Conservation (phyloP, 2,113 vertebrate species). For the Dasyornis broadbenti region DNA sequence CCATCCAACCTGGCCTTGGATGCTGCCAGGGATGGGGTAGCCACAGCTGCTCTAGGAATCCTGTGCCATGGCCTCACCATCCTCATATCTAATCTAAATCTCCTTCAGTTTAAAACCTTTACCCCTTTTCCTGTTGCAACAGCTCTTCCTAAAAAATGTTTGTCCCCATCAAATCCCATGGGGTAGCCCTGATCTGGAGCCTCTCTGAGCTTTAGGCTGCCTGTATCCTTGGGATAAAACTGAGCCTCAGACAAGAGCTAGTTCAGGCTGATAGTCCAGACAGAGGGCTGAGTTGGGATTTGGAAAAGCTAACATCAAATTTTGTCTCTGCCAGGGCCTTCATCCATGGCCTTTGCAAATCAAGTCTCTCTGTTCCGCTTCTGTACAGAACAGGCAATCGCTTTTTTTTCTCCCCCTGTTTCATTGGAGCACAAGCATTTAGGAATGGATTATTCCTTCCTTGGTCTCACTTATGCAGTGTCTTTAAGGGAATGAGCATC, state of each 20-base stretch:
- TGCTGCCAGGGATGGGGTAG: neutral
- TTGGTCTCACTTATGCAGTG: neutral
- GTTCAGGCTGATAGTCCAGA: neutral
- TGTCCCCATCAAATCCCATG: neutral
- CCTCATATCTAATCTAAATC: neutral
- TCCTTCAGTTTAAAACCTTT: neutral
- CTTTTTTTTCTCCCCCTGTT: neutral
- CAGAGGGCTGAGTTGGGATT: neutral
- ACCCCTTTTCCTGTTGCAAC: accelerated
- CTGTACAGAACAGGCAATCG: neutral
- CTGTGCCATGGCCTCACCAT: neutral
- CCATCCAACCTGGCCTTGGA: accelerated
- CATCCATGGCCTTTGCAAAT: neutral
- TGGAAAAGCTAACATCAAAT: neutral
- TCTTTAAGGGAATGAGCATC: neutral
- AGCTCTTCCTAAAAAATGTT: neutral
- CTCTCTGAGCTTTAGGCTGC: neutral
- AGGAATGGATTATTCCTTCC: neutral
- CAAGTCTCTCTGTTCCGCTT: neutral
- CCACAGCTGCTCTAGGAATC: neutral
- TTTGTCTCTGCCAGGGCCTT: neutral
- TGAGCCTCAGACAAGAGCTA: neutral
- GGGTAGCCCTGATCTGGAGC: neutral
- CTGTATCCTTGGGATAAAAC: neutral
- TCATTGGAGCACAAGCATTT: neutral